A percentile compares a stretch with the other conserved stretches of the same genome.
These are phyloP conservation scores for Falco cherrug DNA, from an alignment of 2,797 vertebrate species.

Conservation along the genomic window DNA sequence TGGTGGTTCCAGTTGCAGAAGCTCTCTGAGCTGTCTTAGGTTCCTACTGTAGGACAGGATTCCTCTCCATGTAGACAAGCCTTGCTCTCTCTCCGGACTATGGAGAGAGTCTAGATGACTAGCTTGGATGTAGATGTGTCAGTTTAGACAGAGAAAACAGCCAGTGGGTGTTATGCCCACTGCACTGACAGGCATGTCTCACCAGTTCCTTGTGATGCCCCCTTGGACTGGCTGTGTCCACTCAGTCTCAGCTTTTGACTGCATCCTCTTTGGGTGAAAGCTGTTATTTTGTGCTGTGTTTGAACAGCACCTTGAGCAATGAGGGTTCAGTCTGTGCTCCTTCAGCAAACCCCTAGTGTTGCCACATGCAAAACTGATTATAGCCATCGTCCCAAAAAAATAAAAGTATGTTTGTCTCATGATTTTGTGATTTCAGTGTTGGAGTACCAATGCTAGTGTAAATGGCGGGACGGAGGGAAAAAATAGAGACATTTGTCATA, in stretches of 20 bases:
- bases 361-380: background rate
- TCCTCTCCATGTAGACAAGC: background rate
- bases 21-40: background rate
- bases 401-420: background rate
- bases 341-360: background rate
- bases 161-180: background rate
- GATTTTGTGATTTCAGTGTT: background rate
- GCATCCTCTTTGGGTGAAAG: background rate
- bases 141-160: background rate
- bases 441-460: background rate
- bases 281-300: background rate
- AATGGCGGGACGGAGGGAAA: background rate
- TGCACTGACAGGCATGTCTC: background rate
- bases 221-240: background rate
- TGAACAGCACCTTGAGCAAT: background rate
- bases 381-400: background rate
- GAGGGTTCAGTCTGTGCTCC: background rate
- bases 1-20: background rate
- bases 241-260: background rate
- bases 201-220: fast-evolving
- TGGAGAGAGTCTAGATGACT: background rate
- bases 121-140: background rate
- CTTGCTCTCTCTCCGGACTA: background rate
- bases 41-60: background rate
- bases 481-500: background rate